Evolutionary conservation across 1,140 invertebrate genomes (phyloP).

Genomic region (Lasioglossum baleicum): DNA sequence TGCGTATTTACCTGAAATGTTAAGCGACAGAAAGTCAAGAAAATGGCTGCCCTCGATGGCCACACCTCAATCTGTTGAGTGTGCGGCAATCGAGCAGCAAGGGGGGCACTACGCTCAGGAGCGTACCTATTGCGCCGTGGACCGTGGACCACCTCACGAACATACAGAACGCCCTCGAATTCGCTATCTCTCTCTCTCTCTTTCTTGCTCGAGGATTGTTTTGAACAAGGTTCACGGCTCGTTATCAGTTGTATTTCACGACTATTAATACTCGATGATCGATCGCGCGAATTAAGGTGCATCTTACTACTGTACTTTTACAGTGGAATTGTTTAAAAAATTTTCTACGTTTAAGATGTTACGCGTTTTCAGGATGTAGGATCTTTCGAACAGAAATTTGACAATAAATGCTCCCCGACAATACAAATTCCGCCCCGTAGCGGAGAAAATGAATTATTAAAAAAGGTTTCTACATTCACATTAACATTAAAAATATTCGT

Average conservation of each 20-base stretch:
- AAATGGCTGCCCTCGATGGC: conserved; percentile 80
- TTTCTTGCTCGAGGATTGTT: not conserved
- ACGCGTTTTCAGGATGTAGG: too few relatives aligned
- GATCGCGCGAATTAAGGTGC: not conserved
- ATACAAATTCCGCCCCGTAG: too few relatives aligned
- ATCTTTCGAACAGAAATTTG: too few relatives aligned
- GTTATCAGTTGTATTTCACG: too few relatives aligned
- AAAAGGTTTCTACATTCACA: too few relatives aligned
- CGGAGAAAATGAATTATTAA: too few relatives aligned
- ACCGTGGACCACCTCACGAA: not conserved
- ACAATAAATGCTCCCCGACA: too few relatives aligned
- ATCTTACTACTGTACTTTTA: not conserved
- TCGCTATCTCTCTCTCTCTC: not conserved
- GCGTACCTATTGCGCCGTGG: not conserved
- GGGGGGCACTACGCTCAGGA: conserved; percentile 42
- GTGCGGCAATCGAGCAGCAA: conserved; percentile 56
- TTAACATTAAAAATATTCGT: too few relatives aligned
- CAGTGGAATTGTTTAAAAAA: not conserved
- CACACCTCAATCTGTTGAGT: conserved; percentile 80
- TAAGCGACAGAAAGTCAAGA: conserved; percentile 79
- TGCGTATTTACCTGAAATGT: conserved; percentile 79
- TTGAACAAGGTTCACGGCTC: not conserved
- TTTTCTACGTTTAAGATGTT: too few relatives aligned
- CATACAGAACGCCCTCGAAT: not conserved
- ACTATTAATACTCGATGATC: not conserved